phyloP scores from a whole-genome alignment of 2,797 vertebrate species.

The Centroberyx gerrardi region DNA sequence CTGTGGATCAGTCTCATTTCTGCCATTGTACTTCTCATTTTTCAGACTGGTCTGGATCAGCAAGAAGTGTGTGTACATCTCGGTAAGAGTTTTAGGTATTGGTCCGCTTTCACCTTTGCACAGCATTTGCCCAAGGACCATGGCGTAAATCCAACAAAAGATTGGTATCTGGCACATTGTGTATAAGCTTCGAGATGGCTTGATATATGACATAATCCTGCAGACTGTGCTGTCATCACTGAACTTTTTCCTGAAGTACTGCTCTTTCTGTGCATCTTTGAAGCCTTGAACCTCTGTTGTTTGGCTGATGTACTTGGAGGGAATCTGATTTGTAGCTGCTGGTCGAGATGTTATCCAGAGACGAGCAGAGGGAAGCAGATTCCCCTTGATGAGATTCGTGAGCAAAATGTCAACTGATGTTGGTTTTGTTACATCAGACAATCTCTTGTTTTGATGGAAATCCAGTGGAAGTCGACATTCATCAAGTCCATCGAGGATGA shows the following conservation, averaged over 20 bases:
- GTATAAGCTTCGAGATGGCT: constrained; percentile 1
- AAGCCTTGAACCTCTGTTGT: constrained; percentile 56
- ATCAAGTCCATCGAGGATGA: constrained; percentile 11
- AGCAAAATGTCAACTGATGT: constrained; percentile 5
- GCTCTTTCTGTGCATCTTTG: constrained; percentile 45
- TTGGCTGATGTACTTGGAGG: constrained; percentile 32
- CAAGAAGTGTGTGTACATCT: constrained; percentile 16
- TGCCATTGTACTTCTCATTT: not conserved
- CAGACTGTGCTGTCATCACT: not conserved
- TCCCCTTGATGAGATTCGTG: constrained; percentile 22
- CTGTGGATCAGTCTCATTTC: not conserved
- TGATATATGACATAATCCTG: constrained; percentile 1
- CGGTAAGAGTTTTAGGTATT: constrained; percentile 14
- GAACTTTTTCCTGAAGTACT: constrained; percentile 48
- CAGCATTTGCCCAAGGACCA: constrained; percentile 3
- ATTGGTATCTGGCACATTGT: constrained; percentile 13
- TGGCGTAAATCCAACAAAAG: constrained; percentile 21
- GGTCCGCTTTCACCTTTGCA: not conserved
- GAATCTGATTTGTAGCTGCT: constrained; percentile 41
- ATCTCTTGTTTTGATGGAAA: not conserved
- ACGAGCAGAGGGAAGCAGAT: constrained; percentile 15
- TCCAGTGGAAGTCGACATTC: not conserved
- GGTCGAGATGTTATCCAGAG: constrained; percentile 36
- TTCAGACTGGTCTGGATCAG: constrained; percentile 6
- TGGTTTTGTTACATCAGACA: not conserved